Conservation (phyloP, 2,888 invertebrate genomes). For the Leptarthrus brevirostris region DNA sequence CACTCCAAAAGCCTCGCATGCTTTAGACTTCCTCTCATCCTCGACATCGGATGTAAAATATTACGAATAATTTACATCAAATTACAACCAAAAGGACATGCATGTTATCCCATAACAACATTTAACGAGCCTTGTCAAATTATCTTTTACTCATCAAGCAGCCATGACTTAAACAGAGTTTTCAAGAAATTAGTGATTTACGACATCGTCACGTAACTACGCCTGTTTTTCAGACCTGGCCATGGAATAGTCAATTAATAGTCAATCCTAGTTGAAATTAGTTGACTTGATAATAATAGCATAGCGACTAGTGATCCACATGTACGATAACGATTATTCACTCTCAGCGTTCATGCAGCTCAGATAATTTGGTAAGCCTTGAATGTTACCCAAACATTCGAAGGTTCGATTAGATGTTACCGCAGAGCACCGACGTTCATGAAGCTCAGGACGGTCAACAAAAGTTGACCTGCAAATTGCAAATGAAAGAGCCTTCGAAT, state of each 20-base stretch:
- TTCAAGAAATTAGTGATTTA: constrained; percentile 15
- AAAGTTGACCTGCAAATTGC: constrained; percentile 22
- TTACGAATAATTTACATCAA: no score
- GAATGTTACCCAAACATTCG: constrained; percentile 19
- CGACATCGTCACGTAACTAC: background rate
- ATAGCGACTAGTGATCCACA: no score
- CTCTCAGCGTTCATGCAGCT: background rate
- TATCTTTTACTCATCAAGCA: no score
- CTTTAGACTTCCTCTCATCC: no score
- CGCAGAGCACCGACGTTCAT: background rate
- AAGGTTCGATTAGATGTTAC: constrained; percentile 1
- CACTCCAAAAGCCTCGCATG: no score
- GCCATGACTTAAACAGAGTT: background rate
- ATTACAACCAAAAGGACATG: no score
- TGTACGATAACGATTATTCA: background rate
- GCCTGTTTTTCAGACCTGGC: background rate
- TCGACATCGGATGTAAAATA: no score
- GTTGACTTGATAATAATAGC: constrained; percentile 27
- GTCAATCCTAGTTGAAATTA: background rate
- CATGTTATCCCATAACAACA: no score
- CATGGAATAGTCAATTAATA: background rate
- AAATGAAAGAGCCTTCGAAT: constrained; percentile 25
- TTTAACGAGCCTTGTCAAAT: no score
- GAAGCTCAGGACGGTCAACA: background rate
- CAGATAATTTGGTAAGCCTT: background rate